phyloP scores from a whole-genome alignment of 1,140 invertebrate genomes.

The Philotrypesis tridentata region DNA sequence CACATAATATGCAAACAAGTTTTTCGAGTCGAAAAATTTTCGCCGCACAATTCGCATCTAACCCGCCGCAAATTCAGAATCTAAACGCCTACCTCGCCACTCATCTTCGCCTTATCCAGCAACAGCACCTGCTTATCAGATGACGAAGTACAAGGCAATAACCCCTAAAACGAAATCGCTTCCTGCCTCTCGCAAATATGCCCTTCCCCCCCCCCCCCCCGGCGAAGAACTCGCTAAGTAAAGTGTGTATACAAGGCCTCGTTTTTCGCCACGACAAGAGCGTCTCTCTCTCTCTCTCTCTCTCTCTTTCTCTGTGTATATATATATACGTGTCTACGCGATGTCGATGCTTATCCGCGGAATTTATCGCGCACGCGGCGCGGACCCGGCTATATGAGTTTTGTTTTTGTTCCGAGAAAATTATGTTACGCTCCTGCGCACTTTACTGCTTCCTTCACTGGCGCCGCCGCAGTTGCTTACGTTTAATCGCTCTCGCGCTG shows the following conservation, averaged over 20 bases:
- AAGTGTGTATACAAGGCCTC: not conserved
- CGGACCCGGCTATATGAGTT: not conserved
- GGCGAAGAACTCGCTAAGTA: too few relatives aligned
- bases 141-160: not conserved
- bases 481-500: not conserved
- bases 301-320: too few relatives aligned
- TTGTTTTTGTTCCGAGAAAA: slow-evolving; percentile 27
- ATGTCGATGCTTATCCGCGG: slow-evolving; percentile 37
- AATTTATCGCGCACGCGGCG: slow-evolving; percentile 29
- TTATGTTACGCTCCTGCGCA: slow-evolving; percentile 18
- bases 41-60: too few relatives aligned
- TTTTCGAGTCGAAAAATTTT: too few relatives aligned
- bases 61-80: too few relatives aligned
- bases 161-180: slow-evolving; percentile 5
- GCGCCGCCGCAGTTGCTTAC: not conserved
- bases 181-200: not conserved
- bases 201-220: too few relatives aligned
- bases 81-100: too few relatives aligned
- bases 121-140: too few relatives aligned
- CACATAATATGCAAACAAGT: too few relatives aligned
- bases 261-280: slow-evolving; percentile 1
- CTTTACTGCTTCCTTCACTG: slow-evolving; percentile 33
- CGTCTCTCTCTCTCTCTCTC: too few relatives aligned
- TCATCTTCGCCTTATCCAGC: too few relatives aligned
- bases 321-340: not conserved